Evolutionary conservation across 2,888 invertebrate genomes (phyloP).

Genomic region (Epistrophe grossulariae): DNA sequence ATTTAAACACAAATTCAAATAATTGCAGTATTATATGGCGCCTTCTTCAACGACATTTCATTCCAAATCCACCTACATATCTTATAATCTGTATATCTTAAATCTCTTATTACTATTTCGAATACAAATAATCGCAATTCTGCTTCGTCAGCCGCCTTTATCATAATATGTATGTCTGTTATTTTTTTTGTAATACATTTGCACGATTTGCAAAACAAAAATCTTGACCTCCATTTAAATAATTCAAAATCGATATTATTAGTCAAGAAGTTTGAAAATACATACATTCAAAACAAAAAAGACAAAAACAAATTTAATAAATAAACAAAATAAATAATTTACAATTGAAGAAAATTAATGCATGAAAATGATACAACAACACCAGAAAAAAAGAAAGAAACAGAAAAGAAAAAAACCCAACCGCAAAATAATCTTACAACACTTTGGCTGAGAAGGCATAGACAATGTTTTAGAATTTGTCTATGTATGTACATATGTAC

Average conservation of each 20-base stretch:
- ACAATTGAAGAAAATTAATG: conserved; percentile 28
- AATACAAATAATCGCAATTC: conserved; percentile 5
- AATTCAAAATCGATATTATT: conserved; percentile 38
- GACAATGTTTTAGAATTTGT: background rate
- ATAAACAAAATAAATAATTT: conserved; percentile 29
- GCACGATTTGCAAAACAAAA: background rate
- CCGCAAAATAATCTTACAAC: conserved; percentile 24
- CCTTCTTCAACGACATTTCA: background rate
- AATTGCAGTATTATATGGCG: background rate
- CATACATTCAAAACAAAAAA: background rate
- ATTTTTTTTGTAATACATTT: background rate
- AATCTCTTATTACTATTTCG: conserved; percentile 4
- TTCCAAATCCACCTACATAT: background rate
- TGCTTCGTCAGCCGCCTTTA: background rate
- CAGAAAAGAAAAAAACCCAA: background rate
- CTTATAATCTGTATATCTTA: background rate
- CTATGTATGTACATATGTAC: too few relatives aligned
- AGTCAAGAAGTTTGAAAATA: conserved; percentile 16
- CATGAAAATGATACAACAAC: background rate
- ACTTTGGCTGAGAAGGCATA: conserved; percentile 24
- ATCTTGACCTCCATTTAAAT: conserved; percentile 36
- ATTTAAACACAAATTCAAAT: background rate
- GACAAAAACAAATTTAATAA: background rate
- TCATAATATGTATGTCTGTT: too few relatives aligned
- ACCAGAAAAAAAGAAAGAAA: background rate